Evolutionary conservation across 2,113 vertebrate species (phyloP), one percentile per base, ranked within the genome.

Genomic region (Naja naja): DNA sequence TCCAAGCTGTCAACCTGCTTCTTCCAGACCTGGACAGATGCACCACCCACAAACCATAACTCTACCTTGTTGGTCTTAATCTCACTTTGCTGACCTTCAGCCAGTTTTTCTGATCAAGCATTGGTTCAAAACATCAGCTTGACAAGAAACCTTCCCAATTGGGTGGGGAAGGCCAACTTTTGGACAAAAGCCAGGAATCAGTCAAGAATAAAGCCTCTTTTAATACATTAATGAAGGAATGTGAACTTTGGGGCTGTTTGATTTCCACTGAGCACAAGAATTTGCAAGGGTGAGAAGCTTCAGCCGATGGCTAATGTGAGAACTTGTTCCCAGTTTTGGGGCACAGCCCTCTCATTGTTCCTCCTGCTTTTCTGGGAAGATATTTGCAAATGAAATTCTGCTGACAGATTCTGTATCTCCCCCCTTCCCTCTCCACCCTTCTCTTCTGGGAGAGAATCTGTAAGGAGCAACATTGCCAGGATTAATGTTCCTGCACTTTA

Each of bases 381-480:
- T n/a, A 34, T 91, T 87, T 64, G 85, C 85, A 87, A 60, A 23
- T 39, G 14, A 53, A 64, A 64, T 60, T 49, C 11, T 47, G 1
- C 12, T 52, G 91, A 52, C 11, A 0, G 6, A 34, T 30, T 87
- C 55, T n/a, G 27, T 49, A 60, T 45, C 39, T 5, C 23, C 25
- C 43, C 23, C 7, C 54, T 49, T 58, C 64, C 92, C 90, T 93
- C 90, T 64, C 55, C 49, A 88, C 92, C 85, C 90, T 69, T 56
- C 90, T 89, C 88, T 56, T 90, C 91, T 85, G 55, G 54, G 47
- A 64, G 64, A 85, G 23, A 87, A 90, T 69, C 60, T 94, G 92
- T 87, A 20, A 23, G 23, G 49, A 49, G 45, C 85, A 86, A 18
- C 74, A 81, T 81, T 22, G 85, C 30, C 18, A 6, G 56, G 52